Evolutionary conservation across 2,797 vertebrate species (phyloP), one percentile per base, ranked within the genome.

Genomic region (Liparis tanakae): DNA sequence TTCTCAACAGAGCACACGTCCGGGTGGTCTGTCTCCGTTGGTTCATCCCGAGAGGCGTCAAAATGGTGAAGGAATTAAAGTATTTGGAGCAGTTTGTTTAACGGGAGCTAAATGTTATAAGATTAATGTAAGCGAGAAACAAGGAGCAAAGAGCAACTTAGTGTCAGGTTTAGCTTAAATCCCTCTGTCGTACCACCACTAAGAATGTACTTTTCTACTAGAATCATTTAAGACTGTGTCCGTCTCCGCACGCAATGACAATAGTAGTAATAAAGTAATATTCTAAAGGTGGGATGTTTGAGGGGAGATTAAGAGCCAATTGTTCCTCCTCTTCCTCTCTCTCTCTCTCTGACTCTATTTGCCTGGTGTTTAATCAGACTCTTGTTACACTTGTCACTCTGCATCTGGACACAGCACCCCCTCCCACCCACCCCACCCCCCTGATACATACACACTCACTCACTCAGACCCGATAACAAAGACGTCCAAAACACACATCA

Each of bases 371-470:
- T 90, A 91, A 91, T 90, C 87, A 93, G 79, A 79, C 78, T 86
- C 76, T 78, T 57, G 82, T 90, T 83, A 87, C 78, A 63, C 72
- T 53, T 87, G 91, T 92, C 90, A 90, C 85, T 88, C 77, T 72
- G 70, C 81, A 89, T 87, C 76, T 87, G 76, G 67, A 82, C 83
- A 84, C 67, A 65, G n/a, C n/a, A n/a, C 54, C 3, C 6, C 18
- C 37, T 10, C 5, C 5, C 37, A 8, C 37, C 3, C 9, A 86
- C 53, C 4, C 5, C 17, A 0, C 39, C 63, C 57, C 34, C 67
- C 63, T 72, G 34, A 80, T 48, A 43, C 18, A 67, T 44, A 55
- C 70, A 55, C 67, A 20, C 51, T 10, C 14, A 59, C 69, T 25
- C 43, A 55, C 44, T 12, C 34, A 55, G 6, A 44, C 6, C 8